phyloP scores from a whole-genome alignment of 2,113 vertebrate genomes.

The Cepphus grylle region DNA sequence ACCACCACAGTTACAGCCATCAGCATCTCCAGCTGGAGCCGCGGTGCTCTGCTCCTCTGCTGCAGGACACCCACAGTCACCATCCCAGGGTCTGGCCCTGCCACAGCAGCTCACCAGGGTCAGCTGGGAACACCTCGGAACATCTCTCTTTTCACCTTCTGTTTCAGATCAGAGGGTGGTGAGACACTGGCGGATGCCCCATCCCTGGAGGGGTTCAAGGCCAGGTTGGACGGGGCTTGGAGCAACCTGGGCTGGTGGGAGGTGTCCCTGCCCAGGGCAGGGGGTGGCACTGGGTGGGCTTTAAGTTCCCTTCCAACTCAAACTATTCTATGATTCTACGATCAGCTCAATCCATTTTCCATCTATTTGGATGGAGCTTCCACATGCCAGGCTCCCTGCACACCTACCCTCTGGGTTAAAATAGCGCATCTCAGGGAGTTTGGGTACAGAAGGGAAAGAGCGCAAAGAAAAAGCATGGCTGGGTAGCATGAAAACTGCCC shows the following conservation, averaged over 20 bases:
- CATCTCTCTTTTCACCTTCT: neutral
- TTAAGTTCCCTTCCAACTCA: neutral
- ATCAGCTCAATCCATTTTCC: neutral
- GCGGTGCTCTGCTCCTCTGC: neutral
- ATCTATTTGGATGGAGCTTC: fast-evolving
- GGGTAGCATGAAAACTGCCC: fast-evolving
- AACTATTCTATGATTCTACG: neutral
- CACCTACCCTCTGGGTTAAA: neutral
- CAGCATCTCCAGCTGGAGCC: neutral
- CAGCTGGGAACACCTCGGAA: fast-evolving
- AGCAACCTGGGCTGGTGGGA: neutral
- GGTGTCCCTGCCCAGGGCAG: neutral
- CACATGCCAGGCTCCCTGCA: fast-evolving
- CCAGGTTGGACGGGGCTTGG: neutral
- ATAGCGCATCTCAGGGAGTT: fast-evolving
- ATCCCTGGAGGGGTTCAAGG: neutral
- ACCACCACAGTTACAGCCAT: neutral
- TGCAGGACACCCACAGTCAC: neutral
- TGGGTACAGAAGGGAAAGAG: neutral
- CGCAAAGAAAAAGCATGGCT: fast-evolving
- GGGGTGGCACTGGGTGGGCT: too few relatives aligned
- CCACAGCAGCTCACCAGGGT: fast-evolving
- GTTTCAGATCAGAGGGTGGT: neutral
- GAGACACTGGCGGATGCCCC: neutral
- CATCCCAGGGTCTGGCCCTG: fast-evolving